These are phyloP conservation scores for Camponotus fellah DNA, from an alignment of 2,888 invertebrate species.

Conservation along the genomic window DNA sequence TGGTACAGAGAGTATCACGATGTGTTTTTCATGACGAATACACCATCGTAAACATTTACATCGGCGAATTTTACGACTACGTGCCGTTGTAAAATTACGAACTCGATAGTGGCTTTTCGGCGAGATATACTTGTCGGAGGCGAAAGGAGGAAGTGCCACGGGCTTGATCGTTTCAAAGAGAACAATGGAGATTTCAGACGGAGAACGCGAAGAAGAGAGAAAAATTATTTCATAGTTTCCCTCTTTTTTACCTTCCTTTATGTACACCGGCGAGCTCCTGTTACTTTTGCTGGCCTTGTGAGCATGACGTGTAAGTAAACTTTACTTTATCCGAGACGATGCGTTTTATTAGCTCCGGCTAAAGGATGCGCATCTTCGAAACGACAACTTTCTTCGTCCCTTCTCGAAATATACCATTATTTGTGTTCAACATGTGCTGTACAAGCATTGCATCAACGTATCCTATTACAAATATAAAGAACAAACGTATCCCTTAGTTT, in stretches of 20 bases:
- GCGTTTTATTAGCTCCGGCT: slow-evolving; percentile 60
- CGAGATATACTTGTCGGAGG: slow-evolving; percentile 43
- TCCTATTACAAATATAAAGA: slow-evolving; percentile 4
- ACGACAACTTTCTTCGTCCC: slow-evolving; percentile 23
- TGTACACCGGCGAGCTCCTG: slow-evolving; percentile 64
- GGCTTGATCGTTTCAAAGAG: slow-evolving; percentile 55
- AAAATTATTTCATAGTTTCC: slow-evolving; percentile 54
- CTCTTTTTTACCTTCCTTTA: slow-evolving; percentile 53
- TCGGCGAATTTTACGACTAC: slow-evolving; percentile 27
- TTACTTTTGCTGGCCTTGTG: slow-evolving; percentile 76
- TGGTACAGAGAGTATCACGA: slow-evolving; percentile 16
- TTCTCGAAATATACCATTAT: slow-evolving; percentile 4
- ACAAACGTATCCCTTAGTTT: background rate
- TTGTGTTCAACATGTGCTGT: background rate
- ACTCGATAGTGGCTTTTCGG: slow-evolving; percentile 41
- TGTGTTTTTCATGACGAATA: slow-evolving; percentile 27
- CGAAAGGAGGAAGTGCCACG: slow-evolving; percentile 66
- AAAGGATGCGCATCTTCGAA: slow-evolving; percentile 33
- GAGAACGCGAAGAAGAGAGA: slow-evolving; percentile 43
- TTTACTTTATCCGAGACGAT: slow-evolving; percentile 61
- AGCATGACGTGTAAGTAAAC: slow-evolving; percentile 61
- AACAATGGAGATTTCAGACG: slow-evolving; percentile 58
- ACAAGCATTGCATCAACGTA: background rate
- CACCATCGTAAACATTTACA: slow-evolving; percentile 47
- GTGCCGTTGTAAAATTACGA: slow-evolving; percentile 33